Evolutionary conservation across 2,888 invertebrate genomes (phyloP).

Genomic region (Entomobrya multifasciata): DNA sequence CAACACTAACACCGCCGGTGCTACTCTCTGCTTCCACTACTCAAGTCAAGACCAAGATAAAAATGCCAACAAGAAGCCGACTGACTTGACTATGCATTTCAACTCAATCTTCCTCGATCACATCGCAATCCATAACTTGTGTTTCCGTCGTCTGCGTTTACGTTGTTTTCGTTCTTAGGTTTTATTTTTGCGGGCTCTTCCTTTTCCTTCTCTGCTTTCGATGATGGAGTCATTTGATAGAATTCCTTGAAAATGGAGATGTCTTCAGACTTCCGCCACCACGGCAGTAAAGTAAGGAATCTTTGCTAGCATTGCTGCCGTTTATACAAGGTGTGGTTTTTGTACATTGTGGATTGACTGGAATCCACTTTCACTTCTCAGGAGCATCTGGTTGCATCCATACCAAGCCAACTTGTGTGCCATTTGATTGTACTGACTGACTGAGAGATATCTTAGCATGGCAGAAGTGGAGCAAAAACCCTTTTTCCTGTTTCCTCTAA

Average conservation of each 20-base stretch:
- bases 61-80: slow-evolving; percentile 7
- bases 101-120: slow-evolving; percentile 2
- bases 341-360: not conserved
- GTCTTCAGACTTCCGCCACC: slow-evolving; percentile 13
- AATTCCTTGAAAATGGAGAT: slow-evolving; percentile 50
- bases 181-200: no score
- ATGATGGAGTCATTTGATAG: slow-evolving; percentile 32
- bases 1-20: not conserved
- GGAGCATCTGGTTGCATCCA: slow-evolving; percentile 40
- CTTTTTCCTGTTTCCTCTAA: not conserved
- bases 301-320: no score
- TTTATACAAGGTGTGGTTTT: not conserved
- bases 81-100: slow-evolving; percentile 12
- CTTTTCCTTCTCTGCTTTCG: slow-evolving; percentile 10
- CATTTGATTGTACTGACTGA: no score
- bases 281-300: slow-evolving; percentile 15
- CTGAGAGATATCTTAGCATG: no score
- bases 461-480: slow-evolving; percentile 27
- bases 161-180: no score
- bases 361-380: slow-evolving; percentile 27
- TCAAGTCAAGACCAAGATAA: not conserved
- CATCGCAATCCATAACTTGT: not conserved
- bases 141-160: no score
- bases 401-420: no score
- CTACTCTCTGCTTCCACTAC: not conserved